Evolutionary conservation across 2,888 invertebrate genomes (phyloP).

Genomic region (Amaurobius ferox): DNA sequence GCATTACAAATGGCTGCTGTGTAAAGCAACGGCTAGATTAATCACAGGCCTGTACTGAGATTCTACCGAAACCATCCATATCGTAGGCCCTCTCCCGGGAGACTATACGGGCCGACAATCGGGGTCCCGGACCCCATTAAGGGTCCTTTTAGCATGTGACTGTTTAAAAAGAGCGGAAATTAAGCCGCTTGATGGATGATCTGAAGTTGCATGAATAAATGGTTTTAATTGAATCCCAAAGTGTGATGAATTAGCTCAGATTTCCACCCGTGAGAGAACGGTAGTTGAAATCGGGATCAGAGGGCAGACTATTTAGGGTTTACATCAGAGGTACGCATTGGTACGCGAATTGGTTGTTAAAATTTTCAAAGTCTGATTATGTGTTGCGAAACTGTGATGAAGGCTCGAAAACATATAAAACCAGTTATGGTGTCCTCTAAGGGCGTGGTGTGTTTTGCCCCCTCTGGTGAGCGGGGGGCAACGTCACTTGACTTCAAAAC

Average conservation of each 20-base stretch:
- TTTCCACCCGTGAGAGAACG: background rate
- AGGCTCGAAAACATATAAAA: no score
- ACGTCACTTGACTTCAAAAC: no score
- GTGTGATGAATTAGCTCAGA: slow-evolving; percentile 9
- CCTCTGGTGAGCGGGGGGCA: no score
- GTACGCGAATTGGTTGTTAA: no score
- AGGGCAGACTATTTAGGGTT: no score
- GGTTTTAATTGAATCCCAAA: slow-evolving; percentile 27
- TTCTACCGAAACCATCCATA: background rate
- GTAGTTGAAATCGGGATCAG: background rate
- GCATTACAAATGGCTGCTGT: no score
- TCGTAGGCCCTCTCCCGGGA: background rate
- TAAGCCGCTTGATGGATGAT: slow-evolving; percentile 10
- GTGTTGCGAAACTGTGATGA: no score
- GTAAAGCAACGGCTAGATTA: background rate
- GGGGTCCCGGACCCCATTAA: background rate
- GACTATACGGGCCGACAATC: no score
- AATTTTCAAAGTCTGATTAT: no score
- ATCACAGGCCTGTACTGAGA: background rate
- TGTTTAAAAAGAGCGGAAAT: background rate
- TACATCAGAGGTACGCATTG: no score
- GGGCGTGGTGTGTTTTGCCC: no score
- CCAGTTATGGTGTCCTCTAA: no score
- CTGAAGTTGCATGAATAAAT: background rate
- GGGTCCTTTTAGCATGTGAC: background rate